Percentiles rank a stretch among this genome's conserved stretches.
phyloP scores from a whole-genome alignment of 2,888 invertebrate genomes.

The Meiosimyza decipiens region DNA sequence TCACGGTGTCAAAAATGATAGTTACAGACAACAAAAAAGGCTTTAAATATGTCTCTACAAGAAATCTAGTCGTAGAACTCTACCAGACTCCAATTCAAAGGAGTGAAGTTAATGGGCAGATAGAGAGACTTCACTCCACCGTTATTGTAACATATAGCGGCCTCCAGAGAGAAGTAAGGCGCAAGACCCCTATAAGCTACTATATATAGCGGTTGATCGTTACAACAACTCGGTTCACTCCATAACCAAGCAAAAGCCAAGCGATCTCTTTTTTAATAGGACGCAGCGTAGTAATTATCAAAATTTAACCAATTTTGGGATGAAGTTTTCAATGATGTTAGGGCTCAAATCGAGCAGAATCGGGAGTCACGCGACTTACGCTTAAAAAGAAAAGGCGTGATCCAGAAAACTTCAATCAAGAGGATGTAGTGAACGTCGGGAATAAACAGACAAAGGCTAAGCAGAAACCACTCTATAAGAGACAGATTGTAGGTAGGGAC shows the following conservation, averaged over 20 bases:
- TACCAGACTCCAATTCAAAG: no score
- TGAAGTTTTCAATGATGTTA: no score
- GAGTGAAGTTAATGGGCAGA: slow-evolving; percentile 14
- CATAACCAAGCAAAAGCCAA: slow-evolving; percentile 38
- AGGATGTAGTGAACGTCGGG: not conserved
- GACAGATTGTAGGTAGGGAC: slow-evolving; percentile 32
- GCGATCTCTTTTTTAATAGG: slow-evolving; percentile 43
- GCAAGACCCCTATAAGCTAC: slow-evolving; percentile 25
- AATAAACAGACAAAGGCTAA: slow-evolving; percentile 16
- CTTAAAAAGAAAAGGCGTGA: no score
- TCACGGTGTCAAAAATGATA: no score
- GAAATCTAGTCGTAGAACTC: no score
- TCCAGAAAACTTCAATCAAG: no score
- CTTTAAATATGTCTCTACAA: no score
- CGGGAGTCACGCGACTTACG: no score
- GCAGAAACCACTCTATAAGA: slow-evolving; percentile 25
- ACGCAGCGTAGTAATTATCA: slow-evolving; percentile 28
- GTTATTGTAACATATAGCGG: slow-evolving; percentile 42
- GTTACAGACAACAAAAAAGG: no score
- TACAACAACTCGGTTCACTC: slow-evolving; percentile 45
- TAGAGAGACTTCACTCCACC: slow-evolving; percentile 43
- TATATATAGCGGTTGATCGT: slow-evolving; percentile 40
- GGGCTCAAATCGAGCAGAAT: no score
- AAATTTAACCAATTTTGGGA: slow-evolving; percentile 10
- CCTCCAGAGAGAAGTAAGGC: slow-evolving; percentile 35